Evolutionary conservation across 2,113 vertebrate species (phyloP).

Genomic region (Microcebus tavaratra): DNA sequence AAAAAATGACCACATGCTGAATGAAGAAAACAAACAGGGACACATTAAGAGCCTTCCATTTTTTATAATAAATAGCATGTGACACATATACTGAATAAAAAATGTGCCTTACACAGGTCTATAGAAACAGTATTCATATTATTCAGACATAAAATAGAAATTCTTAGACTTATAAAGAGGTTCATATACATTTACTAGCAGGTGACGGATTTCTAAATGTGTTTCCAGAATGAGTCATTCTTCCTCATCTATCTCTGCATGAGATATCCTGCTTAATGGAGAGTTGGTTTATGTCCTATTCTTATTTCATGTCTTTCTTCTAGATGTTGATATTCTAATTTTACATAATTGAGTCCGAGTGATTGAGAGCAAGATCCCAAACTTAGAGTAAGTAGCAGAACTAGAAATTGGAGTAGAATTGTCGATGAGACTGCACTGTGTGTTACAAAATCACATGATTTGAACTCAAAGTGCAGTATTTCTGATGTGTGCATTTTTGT

Average conservation of each 20-base stretch:
- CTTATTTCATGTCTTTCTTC: neutral
- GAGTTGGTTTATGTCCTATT: neutral
- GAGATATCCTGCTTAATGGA: neutral
- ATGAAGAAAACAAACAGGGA: neutral
- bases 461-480: neutral
- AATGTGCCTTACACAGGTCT: neutral
- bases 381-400: neutral
- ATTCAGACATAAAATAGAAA: neutral
- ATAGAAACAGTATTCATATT: neutral
- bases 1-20: neutral
- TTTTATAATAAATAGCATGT: neutral
- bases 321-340: neutral
- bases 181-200: neutral
- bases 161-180: neutral
- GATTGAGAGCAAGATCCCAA: neutral
- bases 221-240: neutral
- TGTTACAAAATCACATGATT: neutral
- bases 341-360: neutral
- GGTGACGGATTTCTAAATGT: neutral
- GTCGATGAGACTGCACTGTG: neutral
- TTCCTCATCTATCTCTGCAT: neutral
- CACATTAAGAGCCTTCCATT: neutral
- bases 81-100: neutral
- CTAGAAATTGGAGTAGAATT: neutral
- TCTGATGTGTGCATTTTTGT: neutral